Conservation (phyloP, 1,140 invertebrate genomes). For the Onthophagus taurus region DNA sequence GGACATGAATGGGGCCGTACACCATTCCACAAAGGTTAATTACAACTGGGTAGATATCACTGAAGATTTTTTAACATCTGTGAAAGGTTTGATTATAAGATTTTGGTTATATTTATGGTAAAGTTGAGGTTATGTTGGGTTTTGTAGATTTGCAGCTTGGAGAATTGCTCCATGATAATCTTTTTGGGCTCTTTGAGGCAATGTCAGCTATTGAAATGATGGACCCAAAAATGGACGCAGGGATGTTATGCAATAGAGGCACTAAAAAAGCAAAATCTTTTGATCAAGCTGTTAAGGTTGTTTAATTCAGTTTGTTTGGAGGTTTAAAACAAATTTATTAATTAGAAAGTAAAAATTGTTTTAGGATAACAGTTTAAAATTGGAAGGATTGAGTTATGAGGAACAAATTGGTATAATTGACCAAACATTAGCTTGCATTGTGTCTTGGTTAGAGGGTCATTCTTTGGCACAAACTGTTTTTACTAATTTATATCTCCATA, state of each 20-base stretch:
- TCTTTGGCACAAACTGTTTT: constrained; percentile 95
- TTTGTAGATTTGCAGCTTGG: constrained; percentile 69
- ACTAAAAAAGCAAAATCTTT: constrained; percentile 80
- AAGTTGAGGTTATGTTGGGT: constrained; percentile 7
- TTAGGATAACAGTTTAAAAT: constrained; percentile 66
- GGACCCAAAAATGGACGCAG: constrained; percentile 99
- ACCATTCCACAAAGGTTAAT: constrained; percentile 5
- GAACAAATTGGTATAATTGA: constrained; percentile 88
- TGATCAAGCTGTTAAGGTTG: constrained; percentile 70
- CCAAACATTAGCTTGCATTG: constrained; percentile 82
- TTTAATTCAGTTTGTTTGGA: not conserved
- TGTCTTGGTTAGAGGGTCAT: constrained; percentile 91
- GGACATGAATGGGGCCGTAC: constrained; percentile 2
- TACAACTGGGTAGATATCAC: constrained; percentile 72
- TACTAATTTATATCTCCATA: constrained; percentile 92
- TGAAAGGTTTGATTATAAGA: constrained; percentile 49
- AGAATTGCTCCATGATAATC: constrained; percentile 74
- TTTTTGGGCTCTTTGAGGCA: constrained; percentile 93
- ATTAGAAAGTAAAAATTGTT: constrained; percentile 20
- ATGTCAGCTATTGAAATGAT: constrained; percentile 99
- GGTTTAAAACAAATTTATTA: not conserved
- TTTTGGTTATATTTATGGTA: constrained; percentile 13
- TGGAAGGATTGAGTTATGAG: constrained; percentile 59
- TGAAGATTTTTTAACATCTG: constrained; percentile 60
- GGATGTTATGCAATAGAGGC: constrained; percentile 89